Evolutionary conservation across 2,113 vertebrate genomes (phyloP), one percentile per base, ranked within the genome.

Genomic region (Seriola quinqueradiata): DNA sequence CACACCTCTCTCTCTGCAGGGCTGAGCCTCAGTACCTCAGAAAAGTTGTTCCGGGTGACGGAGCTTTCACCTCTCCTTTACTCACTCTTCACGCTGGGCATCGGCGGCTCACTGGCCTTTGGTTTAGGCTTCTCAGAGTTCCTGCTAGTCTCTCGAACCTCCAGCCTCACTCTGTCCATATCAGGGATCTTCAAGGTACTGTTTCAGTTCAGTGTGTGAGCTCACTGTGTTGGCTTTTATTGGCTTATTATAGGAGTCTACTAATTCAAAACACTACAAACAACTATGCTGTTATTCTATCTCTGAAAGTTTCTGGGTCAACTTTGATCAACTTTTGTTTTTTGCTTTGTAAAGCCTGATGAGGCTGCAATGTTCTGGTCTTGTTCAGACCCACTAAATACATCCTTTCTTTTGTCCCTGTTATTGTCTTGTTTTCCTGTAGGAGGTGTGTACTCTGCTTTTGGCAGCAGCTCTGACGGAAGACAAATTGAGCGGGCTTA

Each of bases 61-160:
- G 95, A 98, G 82, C 77, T 94, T 1, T 91, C 91, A 5, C 92
- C 94, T 48, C 93, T 97, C 67, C 89, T 97, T 52, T 82, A 93
- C 63, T 94, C 96, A 0, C 81, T 99, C 23, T 79, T 95, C 67
- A 95, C 93, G 11, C 95, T 99, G 85, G 94, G 95, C 60, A 70
- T 96, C 3, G 97, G 98, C 0, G 97, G 97, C 38, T 34, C 92
- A 4, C 95, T 99, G 78, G 98, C 97, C 73, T 99, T 98, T 60
- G 97, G 97, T 21, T 93, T 99, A 75, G 97, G 98, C 88, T 99
- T 98, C 94, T 99, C 98, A 0, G 97, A 99, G 94, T 99, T 99
- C 91, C 95, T 99, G 69, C 93, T 99, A 34, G 97, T 99, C 77
- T 98, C 97, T 75, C 94, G 95, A 67, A 98, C 98, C 40, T 99